Percentiles rank a stretch among this genome's conserved stretches.
Evolutionary conservation across 2,888 invertebrate species (phyloP).

Genomic region (Brenthis hecate): DNA sequence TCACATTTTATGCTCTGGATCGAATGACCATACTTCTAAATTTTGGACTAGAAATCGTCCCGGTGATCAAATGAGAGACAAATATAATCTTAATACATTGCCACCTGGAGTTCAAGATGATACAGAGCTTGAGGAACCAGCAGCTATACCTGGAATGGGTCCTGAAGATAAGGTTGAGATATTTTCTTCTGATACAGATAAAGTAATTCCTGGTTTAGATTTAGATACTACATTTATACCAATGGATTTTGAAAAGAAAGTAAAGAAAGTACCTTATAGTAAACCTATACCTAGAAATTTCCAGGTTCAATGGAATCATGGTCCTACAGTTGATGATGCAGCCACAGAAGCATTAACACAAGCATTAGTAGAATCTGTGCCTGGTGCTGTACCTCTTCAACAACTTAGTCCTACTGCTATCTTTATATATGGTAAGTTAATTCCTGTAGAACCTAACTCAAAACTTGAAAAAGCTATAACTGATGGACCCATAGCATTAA

Average conservation of each 20-base stretch:
- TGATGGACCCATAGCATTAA: constrained; percentile 89
- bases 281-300: constrained; percentile 98
- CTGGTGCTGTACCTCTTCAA: constrained; percentile 89
- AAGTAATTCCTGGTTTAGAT: constrained; percentile 93
- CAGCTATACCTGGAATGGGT: constrained; percentile 98
- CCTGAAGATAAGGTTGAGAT: constrained; percentile 95
- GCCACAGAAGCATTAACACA: constrained; percentile 85
- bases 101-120: constrained; percentile 88
- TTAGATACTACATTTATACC: constrained; percentile 85
- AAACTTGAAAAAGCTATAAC: constrained; percentile 88
- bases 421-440: constrained; percentile 91
- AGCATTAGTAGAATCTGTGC: constrained; percentile 88
- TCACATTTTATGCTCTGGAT: constrained; percentile 98
- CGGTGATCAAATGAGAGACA: constrained; percentile 98
- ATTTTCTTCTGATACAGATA: constrained; percentile 82
- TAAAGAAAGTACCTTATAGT: constrained; percentile 95
- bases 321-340: constrained; percentile 80
- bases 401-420: constrained; percentile 91
- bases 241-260: constrained; percentile 87
- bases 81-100: constrained; percentile 96
- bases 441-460: constrained; percentile 89
- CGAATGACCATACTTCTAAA: constrained; percentile 99
- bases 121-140: constrained; percentile 86
- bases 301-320: constrained; percentile 98
- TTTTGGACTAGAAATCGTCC: constrained; percentile 99